A percentile compares a stretch with the other conserved stretches of the same genome.
These are phyloP conservation scores for Telenomus remus DNA, from an alignment of 1,140 invertebrate genomes.

Conservation along the genomic window DNA sequence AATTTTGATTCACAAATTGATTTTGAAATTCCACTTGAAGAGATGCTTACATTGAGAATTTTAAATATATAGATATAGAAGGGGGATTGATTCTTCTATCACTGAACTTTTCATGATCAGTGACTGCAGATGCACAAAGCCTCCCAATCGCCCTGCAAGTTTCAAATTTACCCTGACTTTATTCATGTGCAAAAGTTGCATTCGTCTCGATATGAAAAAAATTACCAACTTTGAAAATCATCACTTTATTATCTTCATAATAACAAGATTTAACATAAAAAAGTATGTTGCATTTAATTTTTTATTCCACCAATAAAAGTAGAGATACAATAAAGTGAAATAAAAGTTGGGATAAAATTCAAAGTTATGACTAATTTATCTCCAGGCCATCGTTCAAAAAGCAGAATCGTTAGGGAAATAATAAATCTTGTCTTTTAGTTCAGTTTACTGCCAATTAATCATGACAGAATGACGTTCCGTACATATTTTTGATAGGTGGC, in stretches of 20 bases:
- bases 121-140: constrained; percentile 52
- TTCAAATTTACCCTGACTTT: constrained; percentile 40
- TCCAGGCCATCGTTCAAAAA: neutral
- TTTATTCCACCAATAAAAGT: too few relatives aligned
- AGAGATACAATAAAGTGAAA: too few relatives aligned
- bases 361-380: neutral
- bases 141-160: constrained; percentile 38
- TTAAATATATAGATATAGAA: constrained; percentile 36
- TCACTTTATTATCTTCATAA: neutral
- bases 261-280: too few relatives aligned
- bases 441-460: constrained; percentile 26
- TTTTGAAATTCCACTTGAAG: constrained; percentile 43
- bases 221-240: neutral
- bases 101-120: constrained; percentile 47
- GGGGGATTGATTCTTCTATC: constrained; percentile 44
- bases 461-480: constrained; percentile 26
- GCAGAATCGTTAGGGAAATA: too few relatives aligned
- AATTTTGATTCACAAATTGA: constrained; percentile 22
- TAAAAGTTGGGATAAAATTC: too few relatives aligned
- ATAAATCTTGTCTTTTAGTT: too few relatives aligned
- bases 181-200: neutral
- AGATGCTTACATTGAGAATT: constrained; percentile 48
- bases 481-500: constrained; percentile 30
- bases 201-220: neutral
- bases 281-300: too few relatives aligned